Conservation (phyloP, 1,140 invertebrate genomes). For the Orchestia grillus region DNA sequence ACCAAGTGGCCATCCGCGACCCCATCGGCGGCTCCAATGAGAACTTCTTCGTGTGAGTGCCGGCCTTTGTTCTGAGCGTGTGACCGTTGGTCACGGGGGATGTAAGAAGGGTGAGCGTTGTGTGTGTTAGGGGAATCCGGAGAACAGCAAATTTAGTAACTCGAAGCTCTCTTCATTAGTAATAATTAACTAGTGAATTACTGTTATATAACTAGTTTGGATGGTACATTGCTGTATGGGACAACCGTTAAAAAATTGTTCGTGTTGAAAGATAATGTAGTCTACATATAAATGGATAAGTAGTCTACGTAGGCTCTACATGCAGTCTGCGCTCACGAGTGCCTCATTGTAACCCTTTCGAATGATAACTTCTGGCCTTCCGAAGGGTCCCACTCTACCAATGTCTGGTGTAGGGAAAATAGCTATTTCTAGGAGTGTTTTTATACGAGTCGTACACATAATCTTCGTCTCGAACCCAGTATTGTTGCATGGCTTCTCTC, state of each 20-base stretch:
- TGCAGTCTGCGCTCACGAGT: no score
- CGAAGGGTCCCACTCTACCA: background rate
- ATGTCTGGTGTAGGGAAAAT: background rate
- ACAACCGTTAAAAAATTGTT: background rate
- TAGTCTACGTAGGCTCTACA: background rate
- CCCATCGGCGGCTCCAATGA: conserved; percentile 98
- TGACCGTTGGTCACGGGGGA: background rate
- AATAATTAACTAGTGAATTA: no score
- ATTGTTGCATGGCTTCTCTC: no score
- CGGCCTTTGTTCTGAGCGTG: background rate
- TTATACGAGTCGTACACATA: no score
- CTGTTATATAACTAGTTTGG: no score
- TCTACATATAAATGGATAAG: background rate
- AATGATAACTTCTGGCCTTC: background rate
- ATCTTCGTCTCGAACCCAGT: no score
- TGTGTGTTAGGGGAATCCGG: no score
- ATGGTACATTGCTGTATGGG: no score
- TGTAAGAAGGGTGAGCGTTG: no score
- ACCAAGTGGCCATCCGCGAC: conserved; percentile 97
- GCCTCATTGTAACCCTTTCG: background rate
- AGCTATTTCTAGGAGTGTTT: background rate
- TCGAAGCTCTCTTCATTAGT: no score
- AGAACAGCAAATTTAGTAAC: no score
- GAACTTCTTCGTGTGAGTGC: conserved; percentile 93
- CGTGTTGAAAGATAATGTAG: background rate